Evolutionary conservation across 2,888 invertebrate species (phyloP).

Genomic region (Chrysodeixis includens): DNA sequence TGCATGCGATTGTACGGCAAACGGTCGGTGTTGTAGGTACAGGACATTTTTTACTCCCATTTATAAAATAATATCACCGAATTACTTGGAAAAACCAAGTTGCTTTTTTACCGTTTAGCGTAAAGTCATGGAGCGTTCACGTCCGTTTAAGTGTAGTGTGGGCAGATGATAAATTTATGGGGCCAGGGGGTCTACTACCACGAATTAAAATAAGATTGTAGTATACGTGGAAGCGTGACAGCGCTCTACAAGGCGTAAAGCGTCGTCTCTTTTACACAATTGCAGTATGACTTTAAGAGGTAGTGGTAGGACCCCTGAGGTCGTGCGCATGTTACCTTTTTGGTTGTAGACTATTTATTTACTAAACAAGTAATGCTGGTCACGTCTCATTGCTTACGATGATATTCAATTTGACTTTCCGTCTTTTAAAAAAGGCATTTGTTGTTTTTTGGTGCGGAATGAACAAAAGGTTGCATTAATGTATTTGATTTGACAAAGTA

Average conservation of each 20-base stretch:
- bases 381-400: slow-evolving; percentile 5
- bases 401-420: slow-evolving; percentile 11
- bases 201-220: no score
- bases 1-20: not conserved
- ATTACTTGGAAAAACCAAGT: slow-evolving; percentile 39
- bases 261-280: no score
- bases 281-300: no score
- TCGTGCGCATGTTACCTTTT: slow-evolving; percentile 31
- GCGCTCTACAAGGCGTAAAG: no score
- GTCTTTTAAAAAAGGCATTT: not conserved
- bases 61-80: slow-evolving; percentile 34
- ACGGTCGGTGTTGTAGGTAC: not conserved
- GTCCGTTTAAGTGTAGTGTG: slow-evolving; percentile 45
- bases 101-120: slow-evolving; percentile 35
- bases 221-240: no score
- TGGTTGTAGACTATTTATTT: slow-evolving; percentile 34
- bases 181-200: not conserved
- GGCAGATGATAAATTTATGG: slow-evolving; percentile 46
- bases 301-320: slow-evolving; percentile 14
- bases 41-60: slow-evolving; percentile 23
- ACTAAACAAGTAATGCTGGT: slow-evolving; percentile 5
- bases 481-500: not conserved
- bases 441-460: not conserved
- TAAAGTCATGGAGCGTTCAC: slow-evolving; percentile 35
- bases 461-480: not conserved